These are phyloP conservation scores for Galeruca laticollis DNA, from an alignment of 2,888 invertebrate genomes.

Conservation along the genomic window DNA sequence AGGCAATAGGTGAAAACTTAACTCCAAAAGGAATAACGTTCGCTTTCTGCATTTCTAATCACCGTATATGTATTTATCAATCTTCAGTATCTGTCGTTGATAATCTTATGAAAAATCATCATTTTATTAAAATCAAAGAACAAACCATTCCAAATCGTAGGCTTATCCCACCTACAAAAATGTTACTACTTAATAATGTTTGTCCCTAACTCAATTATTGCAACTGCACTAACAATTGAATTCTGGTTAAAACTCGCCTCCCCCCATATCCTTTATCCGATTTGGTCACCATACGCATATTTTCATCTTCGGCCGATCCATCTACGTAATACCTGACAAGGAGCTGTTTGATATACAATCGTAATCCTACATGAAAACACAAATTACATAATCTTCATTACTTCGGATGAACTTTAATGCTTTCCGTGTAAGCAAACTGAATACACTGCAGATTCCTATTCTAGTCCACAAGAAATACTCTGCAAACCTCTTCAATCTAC, in stretches of 20 bases:
- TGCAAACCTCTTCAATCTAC: not conserved
- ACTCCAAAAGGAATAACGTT: not conserved
- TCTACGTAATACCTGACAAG: too few species aligned
- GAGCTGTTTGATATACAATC: not conserved
- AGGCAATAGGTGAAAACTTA: too few species aligned
- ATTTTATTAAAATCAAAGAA: not conserved
- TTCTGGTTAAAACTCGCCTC: not conserved
- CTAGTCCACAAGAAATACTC: not conserved
- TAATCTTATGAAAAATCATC: slow-evolving; percentile 1
- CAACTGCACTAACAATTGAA: not conserved
- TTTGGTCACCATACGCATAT: not conserved
- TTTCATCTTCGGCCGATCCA: not conserved
- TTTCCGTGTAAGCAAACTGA: too few species aligned
- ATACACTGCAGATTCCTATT: too few species aligned
- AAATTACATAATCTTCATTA: too few species aligned
- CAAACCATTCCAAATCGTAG: not conserved
- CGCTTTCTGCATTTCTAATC: too few species aligned
- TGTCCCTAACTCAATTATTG: too few species aligned
- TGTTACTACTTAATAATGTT: too few species aligned
- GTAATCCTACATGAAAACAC: too few species aligned
- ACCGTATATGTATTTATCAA: not conserved
- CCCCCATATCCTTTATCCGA: too few species aligned
- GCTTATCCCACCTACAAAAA: not conserved
- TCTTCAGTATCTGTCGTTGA: slow-evolving; percentile 1
- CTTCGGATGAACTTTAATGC: too few species aligned